These are phyloP conservation scores for Erebia aethiops DNA, from an alignment of 2,888 invertebrate species.

Conservation along the genomic window DNA sequence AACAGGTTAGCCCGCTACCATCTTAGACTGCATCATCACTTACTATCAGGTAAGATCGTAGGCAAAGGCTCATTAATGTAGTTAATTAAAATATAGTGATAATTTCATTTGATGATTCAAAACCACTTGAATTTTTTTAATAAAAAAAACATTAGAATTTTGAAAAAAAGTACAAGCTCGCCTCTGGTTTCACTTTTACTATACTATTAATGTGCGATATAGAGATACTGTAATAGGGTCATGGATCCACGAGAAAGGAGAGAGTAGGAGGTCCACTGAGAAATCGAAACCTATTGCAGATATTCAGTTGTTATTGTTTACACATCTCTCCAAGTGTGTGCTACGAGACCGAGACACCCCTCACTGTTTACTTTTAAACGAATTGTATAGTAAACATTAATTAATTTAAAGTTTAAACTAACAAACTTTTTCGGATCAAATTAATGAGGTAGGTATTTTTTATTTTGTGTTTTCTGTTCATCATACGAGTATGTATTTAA, in stretches of 20 bases:
- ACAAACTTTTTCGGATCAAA: too few relatives aligned
- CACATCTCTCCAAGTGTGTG: neutral
- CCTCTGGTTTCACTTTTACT: neutral
- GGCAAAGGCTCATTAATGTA: too few relatives aligned
- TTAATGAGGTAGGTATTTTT: too few relatives aligned
- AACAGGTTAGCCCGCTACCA: too few relatives aligned
- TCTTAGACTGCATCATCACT: too few relatives aligned
- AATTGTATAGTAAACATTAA: neutral
- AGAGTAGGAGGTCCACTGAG: neutral
- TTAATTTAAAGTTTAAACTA: neutral
- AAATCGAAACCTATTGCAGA: neutral
- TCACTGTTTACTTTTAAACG: neutral
- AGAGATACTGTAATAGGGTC: slow-evolving; percentile 2
- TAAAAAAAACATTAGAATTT: too few relatives aligned
- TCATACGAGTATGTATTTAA: too few relatives aligned
- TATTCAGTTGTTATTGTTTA: slow-evolving; percentile 9
- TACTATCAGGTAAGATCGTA: too few relatives aligned
- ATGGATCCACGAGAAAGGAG: slow-evolving; percentile 7
- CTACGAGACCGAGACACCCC: neutral
- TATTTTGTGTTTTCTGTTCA: too few relatives aligned
- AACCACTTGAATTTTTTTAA: too few relatives aligned
- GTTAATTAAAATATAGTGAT: too few relatives aligned
- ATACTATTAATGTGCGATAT: neutral
- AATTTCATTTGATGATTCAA: too few relatives aligned
- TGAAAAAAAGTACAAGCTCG: neutral